These are phyloP conservation scores for honey bee (Apis mellifera) DNA, from an alignment of 1,140 invertebrate species.

Conservation along the genomic window Amel_HAv3.1 CM009934.2:9865001-9865500, in stretches of 20 bases:
- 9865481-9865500: conserved; percentile 72
- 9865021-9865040: too few species aligned
- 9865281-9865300: neutral
- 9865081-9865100: neutral
- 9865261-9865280: neutral
- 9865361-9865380: conserved; percentile 50
- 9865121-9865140: neutral
- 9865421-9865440: conserved; percentile 49
- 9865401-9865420: conserved; percentile 63
- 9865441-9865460: conserved; percentile 31
- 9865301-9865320: neutral
- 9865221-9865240: neutral
- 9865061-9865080: conserved; percentile 4
- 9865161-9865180: too few species aligned
- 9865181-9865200: neutral
- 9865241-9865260: neutral
- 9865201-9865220: neutral
- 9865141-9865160: too few species aligned
- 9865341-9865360: conserved; percentile 9
- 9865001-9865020: conserved; percentile 43
- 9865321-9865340: neutral
- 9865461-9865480: conserved; percentile 74
- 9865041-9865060: neutral
- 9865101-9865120: too few species aligned
- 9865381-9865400: conserved; percentile 61